Evolutionary conservation across 1,140 invertebrate species (phyloP), one percentile per base, ranked within the genome.

Genomic region (Euwallacea fornicatus): DNA sequence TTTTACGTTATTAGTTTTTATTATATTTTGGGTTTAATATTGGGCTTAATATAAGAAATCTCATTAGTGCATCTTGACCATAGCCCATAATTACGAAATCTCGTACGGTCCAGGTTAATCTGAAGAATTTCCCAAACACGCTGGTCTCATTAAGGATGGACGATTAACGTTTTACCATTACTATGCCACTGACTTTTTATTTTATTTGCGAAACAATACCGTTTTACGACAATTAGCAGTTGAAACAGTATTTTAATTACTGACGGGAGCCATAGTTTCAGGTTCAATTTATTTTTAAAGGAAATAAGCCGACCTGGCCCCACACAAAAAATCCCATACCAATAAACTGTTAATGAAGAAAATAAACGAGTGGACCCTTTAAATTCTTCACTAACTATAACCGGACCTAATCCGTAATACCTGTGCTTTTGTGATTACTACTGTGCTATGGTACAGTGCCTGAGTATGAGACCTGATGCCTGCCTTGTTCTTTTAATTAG

Each of bases 351-450:
- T 75, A 75, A 75, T 75, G 74, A 75, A 71, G 65, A 73, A 75
- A 75, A 75, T 75, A 75, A 75, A 75, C 74, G 74, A 75, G 72
- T 33, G 53, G 69, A 73, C 74, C 74, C 74, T 75, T 75, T 75
- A 75, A 73, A 75, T 75, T 75, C 74, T 74, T 71, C 68, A 75
- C 72, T 71, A 75, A 75, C 72, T 75, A 73, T 71, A 75, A 75
- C 72, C 72, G 72, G 72, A 61, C 72, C 74, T 75, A 75, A 75
- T 75, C 68, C 72, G 66, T 70, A 73, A 73, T 75, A 75, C 74
- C 74, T 75, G 74, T 2, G 58, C 46, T 50, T 2, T 50, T 50
- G 13, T 50, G 13, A 11, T 50, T 50, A 10, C 21, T 33, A 33
- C 21, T 33, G 21, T 33, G 21, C 21, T 33, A 1, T 33, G 21